Conservation (phyloP, 2,797 vertebrate species). For the Gadopsis bispinosus region DNA sequence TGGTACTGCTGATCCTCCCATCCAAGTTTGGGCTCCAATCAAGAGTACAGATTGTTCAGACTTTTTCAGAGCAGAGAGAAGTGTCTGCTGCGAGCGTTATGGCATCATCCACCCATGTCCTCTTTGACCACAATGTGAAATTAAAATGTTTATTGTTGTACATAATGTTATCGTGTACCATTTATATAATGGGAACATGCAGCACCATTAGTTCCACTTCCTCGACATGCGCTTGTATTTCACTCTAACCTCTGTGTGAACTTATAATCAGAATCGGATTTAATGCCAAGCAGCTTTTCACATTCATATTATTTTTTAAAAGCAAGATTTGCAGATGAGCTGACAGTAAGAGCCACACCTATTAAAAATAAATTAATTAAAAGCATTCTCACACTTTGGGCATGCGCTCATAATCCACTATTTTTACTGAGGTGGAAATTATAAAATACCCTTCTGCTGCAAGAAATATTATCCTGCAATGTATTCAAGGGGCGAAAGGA, state of each 20-base stretch:
- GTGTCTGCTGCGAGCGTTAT: neutral
- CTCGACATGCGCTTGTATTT: conserved; percentile 14
- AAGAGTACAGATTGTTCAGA: neutral
- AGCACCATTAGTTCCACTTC: conserved; percentile 28
- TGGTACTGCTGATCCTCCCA: rapidly evolving
- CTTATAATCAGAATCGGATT: conserved; percentile 2
- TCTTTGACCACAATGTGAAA: conserved; percentile 3
- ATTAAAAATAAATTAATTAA: conserved; percentile 1
- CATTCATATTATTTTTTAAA: too few relatives aligned
- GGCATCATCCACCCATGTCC: neutral
- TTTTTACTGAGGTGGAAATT: conserved; percentile 39
- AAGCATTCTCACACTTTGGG: neutral
- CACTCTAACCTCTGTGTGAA: conserved; percentile 21
- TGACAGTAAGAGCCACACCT: neutral
- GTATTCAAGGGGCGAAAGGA: neutral
- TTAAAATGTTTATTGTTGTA: conserved; percentile 26
- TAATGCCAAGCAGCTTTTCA: too few relatives aligned
- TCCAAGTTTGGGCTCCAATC: neutral
- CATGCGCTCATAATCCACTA: neutral
- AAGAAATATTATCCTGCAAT: conserved; percentile 10
- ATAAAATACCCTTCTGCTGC: conserved; percentile 19
- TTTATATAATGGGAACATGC: conserved; percentile 4
- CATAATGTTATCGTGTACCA: conserved; percentile 8
- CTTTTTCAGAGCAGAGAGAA: neutral
- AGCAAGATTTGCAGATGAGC: conserved; percentile 8